Base-by-base conservation (phyloP, 92 coral and sea anemone genomes). In the Paramuricea clavata region DNA sequence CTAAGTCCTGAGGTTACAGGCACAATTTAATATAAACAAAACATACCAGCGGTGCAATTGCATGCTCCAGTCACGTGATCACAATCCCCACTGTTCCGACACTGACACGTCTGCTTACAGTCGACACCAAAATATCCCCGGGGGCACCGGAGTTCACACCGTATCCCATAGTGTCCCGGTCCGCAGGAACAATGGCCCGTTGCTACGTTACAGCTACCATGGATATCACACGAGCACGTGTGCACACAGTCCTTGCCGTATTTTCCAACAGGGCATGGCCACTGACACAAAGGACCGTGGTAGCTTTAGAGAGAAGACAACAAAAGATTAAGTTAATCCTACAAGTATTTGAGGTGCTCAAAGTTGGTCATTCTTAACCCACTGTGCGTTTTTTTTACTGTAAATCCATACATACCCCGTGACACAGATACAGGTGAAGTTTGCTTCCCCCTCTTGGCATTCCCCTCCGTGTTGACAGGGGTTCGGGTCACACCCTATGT, bases 51-150 rank as follows among this genome's bases (percentile, higher is more conserved):
- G 0, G 90, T 87, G 65, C 99, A 96, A 67, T 90, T 90, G 70
- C 99, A 96, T n/a, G 76, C 72, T 31, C 99, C 99, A 1, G 85
- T 88, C 73, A 74, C 89, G 9, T 76, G 82, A 65, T 94, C 87
- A 73, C 99, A 96, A 4, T 85, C 25, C 15, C 92, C 94, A 2
- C 92, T 87, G 56, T 92, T 93, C 76, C 81, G 62, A 60, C 99
- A 96, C 85, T 90, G 95, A 71, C 99, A 96, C 62, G 39, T 91
- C 91, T 96, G 98, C 15, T 83, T 81, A 73, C 99, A 96, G 67
- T 84, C 85, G 90, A 89, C 92, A 39, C 99, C 99, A 90, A 85
- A 96, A 91, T 87, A 96, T n/a, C 98, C 94, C 7, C 49, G 49
- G 1, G 83, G 87, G 69, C 99, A 96, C 80, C 70, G 83, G 21